Evolutionary conservation across 2,888 invertebrate species (phyloP).

Genomic region (Andrena bucephala): DNA sequence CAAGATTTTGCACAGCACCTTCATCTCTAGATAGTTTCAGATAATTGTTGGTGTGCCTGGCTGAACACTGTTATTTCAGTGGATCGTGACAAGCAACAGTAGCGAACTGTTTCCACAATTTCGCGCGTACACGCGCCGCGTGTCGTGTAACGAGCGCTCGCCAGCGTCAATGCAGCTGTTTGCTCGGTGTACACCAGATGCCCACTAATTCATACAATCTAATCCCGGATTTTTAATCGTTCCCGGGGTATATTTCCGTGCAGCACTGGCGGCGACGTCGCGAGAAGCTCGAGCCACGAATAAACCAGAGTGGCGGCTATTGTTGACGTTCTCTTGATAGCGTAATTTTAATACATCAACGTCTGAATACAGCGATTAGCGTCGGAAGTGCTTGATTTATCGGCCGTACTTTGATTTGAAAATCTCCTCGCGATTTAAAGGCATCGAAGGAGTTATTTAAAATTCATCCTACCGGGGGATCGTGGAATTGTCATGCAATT

Average conservation of each 20-base stretch:
- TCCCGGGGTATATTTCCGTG: conserved; percentile 52
- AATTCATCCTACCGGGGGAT: conserved; percentile 13
- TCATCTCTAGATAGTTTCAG: too few relatives aligned
- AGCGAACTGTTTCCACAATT: conserved; percentile 34
- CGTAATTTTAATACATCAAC: conserved; percentile 62
- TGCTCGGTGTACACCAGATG: conserved; percentile 45
- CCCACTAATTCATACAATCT: conserved; percentile 62
- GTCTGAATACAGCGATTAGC: conserved; percentile 41
- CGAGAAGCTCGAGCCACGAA: conserved; percentile 1
- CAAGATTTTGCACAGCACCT: too few relatives aligned
- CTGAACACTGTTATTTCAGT: conserved; percentile 6
- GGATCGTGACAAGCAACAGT: conserved; percentile 22
- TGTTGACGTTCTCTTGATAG: conserved; percentile 38
- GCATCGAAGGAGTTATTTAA: not conserved
- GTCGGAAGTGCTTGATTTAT: conserved; percentile 53
- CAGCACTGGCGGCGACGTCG: conserved; percentile 32
- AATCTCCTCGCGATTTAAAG: conserved; percentile 17
- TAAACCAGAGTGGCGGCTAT: conserved; percentile 28
- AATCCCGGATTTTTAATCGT: conserved; percentile 66
- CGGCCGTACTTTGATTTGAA: conserved; percentile 30
- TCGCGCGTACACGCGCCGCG: not conserved
- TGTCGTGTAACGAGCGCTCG: conserved; percentile 7
- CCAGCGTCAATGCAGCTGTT: not conserved
- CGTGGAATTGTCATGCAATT: conserved; percentile 29
- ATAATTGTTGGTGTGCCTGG: not conserved